Base-by-base conservation (phyloP, 2,888 invertebrate genomes). In the Epinotia bilunana region DNA sequence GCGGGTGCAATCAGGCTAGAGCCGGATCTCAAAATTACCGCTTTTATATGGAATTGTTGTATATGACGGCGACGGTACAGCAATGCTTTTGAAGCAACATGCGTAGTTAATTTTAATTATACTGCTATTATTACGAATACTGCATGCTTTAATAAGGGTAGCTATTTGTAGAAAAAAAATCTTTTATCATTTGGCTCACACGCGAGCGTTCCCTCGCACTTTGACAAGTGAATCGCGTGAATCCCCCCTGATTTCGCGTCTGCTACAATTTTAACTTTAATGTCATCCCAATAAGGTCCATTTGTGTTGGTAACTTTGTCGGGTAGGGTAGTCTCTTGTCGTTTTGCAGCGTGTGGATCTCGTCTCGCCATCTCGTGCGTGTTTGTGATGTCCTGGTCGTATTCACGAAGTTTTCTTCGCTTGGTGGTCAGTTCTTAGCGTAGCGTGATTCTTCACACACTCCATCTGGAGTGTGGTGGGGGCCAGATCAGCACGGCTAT, bases 311-410 rank as follows among this genome's bases (percentile, higher is more conserved):
- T 23, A 3, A 2, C 43, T 28, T 28, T n/a, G 39, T 53, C n/a
- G 39, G 6, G 53, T 53, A 6, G 39, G 6, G 53, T 53, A 6
- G 0, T 58, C 64, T 74, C 57, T 70, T 43, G 49, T 70, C 70
- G 70, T 70, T 74, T 74, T 69, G 62, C 49, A 57, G 62, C 64
- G 74, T 53, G 70, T 64, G 20, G 68, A 74, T 74, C 74, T 74
- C 60, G 74, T 74, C 74, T 74, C 74, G 74, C 74, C 74, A 74
- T 74, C 74, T 70, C 70, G 58, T 70, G 70, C 70, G 64, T 70
- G 70, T 57, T 46, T 43, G n/a, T 16, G 33, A 33, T 9, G 39
- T 57, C 13, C 23, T 28, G n/a, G n/a, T 9, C 16, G 46, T 65
- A 9, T 57, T 68, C 33, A 39, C 11, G 53, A 53, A 53, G 53